phyloP scores from a whole-genome alignment of 1,140 invertebrate species.

The Leptinotarsa undecemlineata region DNA sequence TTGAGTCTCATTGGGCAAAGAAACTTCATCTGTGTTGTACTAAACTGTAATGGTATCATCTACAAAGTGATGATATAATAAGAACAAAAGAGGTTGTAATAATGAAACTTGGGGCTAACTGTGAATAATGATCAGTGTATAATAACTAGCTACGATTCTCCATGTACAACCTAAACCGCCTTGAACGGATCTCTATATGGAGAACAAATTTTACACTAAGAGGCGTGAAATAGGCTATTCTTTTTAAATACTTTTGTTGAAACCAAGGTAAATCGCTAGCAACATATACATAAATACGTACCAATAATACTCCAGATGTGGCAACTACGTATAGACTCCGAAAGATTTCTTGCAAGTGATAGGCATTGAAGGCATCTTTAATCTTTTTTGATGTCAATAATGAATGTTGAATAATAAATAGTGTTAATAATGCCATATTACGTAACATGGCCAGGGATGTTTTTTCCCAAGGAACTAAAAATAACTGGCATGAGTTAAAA shows the following conservation, averaged over 20 bases:
- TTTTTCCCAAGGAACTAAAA: conserved; percentile 41
- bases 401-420: conserved; percentile 51
- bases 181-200: too few species aligned
- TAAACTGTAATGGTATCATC: too few species aligned
- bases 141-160: too few species aligned
- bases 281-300: conserved; percentile 25
- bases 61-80: too few species aligned
- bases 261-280: not conserved
- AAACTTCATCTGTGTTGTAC: too few species aligned
- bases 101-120: too few species aligned
- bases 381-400: conserved; percentile 41
- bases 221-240: too few species aligned
- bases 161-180: too few species aligned
- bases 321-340: conserved; percentile 50
- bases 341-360: conserved; percentile 41
- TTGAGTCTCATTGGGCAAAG: too few species aligned
- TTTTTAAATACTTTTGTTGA: not conserved
- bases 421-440: conserved; percentile 46
- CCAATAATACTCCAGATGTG: conserved; percentile 43
- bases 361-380: conserved; percentile 41
- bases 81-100: too few species aligned
- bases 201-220: too few species aligned
- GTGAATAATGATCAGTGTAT: too few species aligned
- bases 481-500: not conserved
- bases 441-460: conserved; percentile 42